Evolutionary conservation across 2,888 invertebrate species (phyloP).

Genomic region (Agriotes lineatus): DNA sequence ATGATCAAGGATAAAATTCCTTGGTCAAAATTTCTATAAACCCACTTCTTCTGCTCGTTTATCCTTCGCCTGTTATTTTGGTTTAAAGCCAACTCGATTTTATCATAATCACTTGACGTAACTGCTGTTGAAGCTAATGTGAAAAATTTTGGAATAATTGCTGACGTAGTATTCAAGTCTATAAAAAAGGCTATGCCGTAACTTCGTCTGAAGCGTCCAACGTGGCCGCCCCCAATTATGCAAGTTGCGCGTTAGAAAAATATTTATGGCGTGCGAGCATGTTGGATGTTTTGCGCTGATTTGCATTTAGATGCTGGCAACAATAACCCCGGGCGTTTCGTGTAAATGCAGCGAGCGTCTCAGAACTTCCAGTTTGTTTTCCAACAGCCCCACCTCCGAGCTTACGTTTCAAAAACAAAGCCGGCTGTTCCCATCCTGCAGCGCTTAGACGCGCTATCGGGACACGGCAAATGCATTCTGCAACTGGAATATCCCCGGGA

Average conservation of each 20-base stretch:
- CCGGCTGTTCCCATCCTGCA: conserved; percentile 15
- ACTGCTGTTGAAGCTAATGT: no score
- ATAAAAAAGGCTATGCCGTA: no score
- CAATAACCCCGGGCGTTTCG: conserved; percentile 10
- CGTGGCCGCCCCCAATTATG: no score
- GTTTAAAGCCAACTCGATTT: no score
- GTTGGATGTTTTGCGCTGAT: not conserved
- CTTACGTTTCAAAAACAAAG: conserved; percentile 35
- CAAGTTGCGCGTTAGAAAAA: not conserved
- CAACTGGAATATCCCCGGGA: conserved; percentile 31
- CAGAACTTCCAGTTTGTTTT: conserved; percentile 12
- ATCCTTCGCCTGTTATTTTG: no score
- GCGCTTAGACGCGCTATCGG: conserved; percentile 16
- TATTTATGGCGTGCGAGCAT: not conserved
- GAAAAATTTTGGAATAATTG: no score
- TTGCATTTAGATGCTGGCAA: not conserved
- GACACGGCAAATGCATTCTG: conserved; percentile 31
- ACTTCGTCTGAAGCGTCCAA: no score
- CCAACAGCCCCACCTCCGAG: conserved; percentile 13
- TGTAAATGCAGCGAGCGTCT: conserved; percentile 16
- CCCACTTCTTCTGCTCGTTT: no score
- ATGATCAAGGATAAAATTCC: no score
- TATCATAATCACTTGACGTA: no score
- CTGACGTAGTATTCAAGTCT: no score
- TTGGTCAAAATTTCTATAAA: no score